A percentile compares a stretch with the other conserved stretches of the same genome.
Conservation (phyloP, 2,888 invertebrate genomes). For the Cyaniris semiargus region DNA sequence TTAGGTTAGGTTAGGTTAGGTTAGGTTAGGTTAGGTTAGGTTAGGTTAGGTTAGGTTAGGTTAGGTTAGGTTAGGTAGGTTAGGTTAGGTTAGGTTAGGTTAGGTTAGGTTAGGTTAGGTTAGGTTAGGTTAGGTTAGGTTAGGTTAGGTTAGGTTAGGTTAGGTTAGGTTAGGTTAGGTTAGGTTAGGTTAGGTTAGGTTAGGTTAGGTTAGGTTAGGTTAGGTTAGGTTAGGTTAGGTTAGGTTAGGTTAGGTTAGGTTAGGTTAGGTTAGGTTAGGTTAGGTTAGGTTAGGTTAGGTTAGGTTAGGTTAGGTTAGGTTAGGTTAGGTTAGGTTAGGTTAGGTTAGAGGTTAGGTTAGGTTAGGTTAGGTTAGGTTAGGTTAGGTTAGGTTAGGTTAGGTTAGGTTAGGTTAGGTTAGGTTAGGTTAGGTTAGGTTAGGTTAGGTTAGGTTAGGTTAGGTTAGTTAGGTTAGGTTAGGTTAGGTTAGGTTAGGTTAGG, state of each 20-base stretch:
- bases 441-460: conserved; percentile 37
- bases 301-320: conserved; percentile 34
- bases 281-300: conserved; percentile 15
- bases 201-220: conserved; percentile 20
- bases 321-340: conserved; percentile 37
- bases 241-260: background rate
- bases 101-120: no score
- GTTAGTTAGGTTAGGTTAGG: conserved; percentile 38
- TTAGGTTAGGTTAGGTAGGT: no score
- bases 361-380: conserved; percentile 36
- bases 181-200: conserved; percentile 41
- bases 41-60: conserved; percentile 40
- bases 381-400: conserved; percentile 38
- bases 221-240: background rate
- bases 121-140: no score
- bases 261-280: background rate
- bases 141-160: no score
- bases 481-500: conserved; percentile 38
- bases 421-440: conserved; percentile 38
- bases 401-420: conserved; percentile 37
- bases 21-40: conserved; percentile 43
- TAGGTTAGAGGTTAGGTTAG: no score
- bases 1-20: conserved; percentile 36
- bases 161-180: conserved; percentile 41
- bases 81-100: no score